Conservation (phyloP, 2,797 vertebrate genomes). For the Myotis myotis region DNA sequence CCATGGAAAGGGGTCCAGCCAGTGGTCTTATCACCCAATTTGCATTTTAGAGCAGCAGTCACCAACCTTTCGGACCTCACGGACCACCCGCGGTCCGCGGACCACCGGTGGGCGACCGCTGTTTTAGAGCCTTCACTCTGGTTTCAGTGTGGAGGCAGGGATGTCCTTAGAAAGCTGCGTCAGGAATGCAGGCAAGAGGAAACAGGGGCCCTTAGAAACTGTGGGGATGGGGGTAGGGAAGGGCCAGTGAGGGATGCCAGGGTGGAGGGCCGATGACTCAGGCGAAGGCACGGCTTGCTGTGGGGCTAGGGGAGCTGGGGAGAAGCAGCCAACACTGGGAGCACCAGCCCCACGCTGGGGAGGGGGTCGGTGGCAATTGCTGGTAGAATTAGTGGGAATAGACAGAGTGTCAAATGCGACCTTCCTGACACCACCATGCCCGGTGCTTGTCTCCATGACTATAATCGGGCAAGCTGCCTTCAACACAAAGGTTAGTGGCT, state of each 20-base stretch:
- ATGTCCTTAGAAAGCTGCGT: background rate
- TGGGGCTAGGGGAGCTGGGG: background rate
- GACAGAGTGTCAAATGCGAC: background rate
- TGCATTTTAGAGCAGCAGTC: background rate
- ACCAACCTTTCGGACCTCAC: too few relatives aligned
- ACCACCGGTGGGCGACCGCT: too few relatives aligned
- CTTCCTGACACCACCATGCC: background rate
- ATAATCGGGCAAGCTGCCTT: background rate
- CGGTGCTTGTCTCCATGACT: background rate
- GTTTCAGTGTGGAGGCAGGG: background rate
- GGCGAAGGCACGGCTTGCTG: background rate
- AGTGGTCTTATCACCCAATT: rapidly evolving
- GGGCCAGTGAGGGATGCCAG: too few relatives aligned
- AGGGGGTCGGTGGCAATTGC: background rate
- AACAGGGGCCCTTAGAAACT: background rate
- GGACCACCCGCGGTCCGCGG: too few relatives aligned
- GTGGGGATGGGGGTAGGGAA: background rate
- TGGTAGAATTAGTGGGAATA: background rate
- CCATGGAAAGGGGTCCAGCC: background rate
- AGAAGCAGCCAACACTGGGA: background rate
- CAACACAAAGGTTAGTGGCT: background rate
- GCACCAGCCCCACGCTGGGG: background rate
- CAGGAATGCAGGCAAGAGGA: background rate
- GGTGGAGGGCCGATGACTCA: background rate
- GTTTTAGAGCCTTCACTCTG: background rate